These are phyloP conservation scores for Drosophila equinoxialis DNA, from an alignment of 1,140 invertebrate genomes.

Conservation along the genomic window DNA sequence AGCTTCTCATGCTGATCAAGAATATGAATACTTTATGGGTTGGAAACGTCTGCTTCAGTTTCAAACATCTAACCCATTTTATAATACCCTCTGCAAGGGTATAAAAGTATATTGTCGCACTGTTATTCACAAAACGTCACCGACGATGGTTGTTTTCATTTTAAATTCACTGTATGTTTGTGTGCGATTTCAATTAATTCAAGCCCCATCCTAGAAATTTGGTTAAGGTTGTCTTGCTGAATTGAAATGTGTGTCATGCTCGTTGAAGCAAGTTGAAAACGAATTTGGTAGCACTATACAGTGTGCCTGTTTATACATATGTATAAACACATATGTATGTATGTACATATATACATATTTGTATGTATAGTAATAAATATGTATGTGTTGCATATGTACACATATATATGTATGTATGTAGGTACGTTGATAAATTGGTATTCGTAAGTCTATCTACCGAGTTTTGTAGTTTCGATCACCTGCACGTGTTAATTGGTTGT, in stretches of 20 bases:
- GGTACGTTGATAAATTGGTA: no score
- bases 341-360: no score
- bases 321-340: no score
- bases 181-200: conserved; percentile 24
- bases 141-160: conserved; percentile 13
- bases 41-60: no score
- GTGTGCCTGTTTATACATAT: neutral
- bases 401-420: neutral
- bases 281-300: conserved; percentile 5
- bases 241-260: conserved; percentile 23
- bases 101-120: neutral
- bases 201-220: conserved; percentile 8
- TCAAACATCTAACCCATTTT: no score
- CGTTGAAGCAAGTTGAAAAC: neutral
- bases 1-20: no score
- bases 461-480: conserved; percentile 1
- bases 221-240: conserved; percentile 15
- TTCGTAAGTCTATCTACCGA: neutral
- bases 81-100: no score
- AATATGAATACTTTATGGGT: no score
- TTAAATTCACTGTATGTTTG: conserved; percentile 18
- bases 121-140: conserved; percentile 1
- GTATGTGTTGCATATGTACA: no score
- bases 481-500: conserved; percentile 20
- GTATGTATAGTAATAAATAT: neutral